Evolutionary conservation across 2,113 vertebrate genomes (phyloP).

Genomic region (Ictalurus furcatus): DNA sequence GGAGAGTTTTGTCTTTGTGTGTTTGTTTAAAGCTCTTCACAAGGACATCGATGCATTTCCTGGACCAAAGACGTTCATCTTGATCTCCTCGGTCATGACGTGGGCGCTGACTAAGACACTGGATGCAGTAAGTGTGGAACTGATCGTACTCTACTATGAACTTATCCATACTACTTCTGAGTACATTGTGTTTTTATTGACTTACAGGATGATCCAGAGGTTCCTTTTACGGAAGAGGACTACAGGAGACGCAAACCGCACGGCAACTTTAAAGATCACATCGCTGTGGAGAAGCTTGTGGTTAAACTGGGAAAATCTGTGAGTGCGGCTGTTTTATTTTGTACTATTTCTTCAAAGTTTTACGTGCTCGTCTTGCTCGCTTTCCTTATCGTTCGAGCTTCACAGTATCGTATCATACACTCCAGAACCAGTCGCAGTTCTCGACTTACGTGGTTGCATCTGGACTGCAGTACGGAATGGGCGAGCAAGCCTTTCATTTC

Average conservation of each 20-base stretch:
- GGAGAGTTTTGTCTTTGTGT: background rate
- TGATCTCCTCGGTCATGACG: conserved; percentile 90
- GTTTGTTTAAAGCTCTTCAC: conserved; percentile 74
- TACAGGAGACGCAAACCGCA: conserved; percentile 84
- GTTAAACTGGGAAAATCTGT: conserved; percentile 87
- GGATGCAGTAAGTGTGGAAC: conserved; percentile 80
- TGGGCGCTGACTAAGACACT: conserved; percentile 82
- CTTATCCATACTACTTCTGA: background rate
- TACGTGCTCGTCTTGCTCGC: conserved; percentile 60
- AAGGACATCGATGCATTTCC: conserved; percentile 70
- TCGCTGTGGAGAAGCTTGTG: conserved; percentile 83
- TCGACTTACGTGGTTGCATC: conserved; percentile 84
- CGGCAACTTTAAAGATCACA: conserved; percentile 79
- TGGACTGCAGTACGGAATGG: conserved; percentile 88
- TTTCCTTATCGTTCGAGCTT: conserved; percentile 82
- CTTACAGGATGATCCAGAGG: conserved; percentile 76
- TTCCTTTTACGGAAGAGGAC: conserved; percentile 82
- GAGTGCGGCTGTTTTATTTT: conserved; percentile 50
- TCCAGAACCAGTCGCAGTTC: conserved; percentile 77
- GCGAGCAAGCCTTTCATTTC: conserved; percentile 83
- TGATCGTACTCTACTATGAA: background rate
- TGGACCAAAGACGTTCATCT: conserved; percentile 82
- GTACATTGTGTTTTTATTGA: background rate
- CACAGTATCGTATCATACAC: conserved; percentile 75
- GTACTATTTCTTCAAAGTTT: too few species aligned